Base-by-base conservation (phyloP, 2,888 invertebrate species). In the Steromphala cineraria region DNA sequence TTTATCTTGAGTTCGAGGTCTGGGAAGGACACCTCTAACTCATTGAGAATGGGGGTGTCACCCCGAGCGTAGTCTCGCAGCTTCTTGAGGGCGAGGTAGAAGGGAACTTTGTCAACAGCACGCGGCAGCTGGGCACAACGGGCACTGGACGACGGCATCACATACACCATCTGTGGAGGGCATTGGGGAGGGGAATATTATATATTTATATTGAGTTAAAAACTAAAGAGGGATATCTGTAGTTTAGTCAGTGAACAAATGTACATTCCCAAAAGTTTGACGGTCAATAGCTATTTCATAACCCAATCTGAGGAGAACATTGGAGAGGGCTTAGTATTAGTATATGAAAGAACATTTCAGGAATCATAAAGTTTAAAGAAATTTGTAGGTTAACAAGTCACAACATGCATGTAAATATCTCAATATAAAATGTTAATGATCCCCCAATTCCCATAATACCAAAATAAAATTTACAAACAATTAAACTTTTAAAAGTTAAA, bases 131-230 rank as follows among this genome's bases (percentile, higher is more conserved):
- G 98, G 55, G 99, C 98, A 94, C 98, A 99, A 78, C 99, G 95
- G 76, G 99, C 98, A 92, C 98, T 98, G 77, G 98, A 98, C 79
- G 98, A 99, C 86, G 99, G 99, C 98, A 99, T 98, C 93, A 99
- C 99, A 97, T 98, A 99, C 95, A 98, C 97, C 94, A 97, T 96
- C 98, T 98, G 95, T 17, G 94, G 95, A 78, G 36, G 36, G 2
- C 36, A 36, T 36, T 36, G 2, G 36, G 89, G 83, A 86, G 88
- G 67, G 36, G n/a, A n/a, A n/a, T n/a, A n/a, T n/a, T n/a, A n/a
- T n/a, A n/a, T n/a, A 36, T 36, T 36, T 7, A 36, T 36, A 36
- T 36, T 2, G 36, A n/a, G n/a, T n/a, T n/a, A n/a, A n/a, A n/a
- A n/a, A n/a, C n/a, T n/a, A n/a, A n/a, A n/a, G n/a, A n/a, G n/a